Conservation (phyloP, 2,888 invertebrate genomes). For the Monopis laevigella region DNA sequence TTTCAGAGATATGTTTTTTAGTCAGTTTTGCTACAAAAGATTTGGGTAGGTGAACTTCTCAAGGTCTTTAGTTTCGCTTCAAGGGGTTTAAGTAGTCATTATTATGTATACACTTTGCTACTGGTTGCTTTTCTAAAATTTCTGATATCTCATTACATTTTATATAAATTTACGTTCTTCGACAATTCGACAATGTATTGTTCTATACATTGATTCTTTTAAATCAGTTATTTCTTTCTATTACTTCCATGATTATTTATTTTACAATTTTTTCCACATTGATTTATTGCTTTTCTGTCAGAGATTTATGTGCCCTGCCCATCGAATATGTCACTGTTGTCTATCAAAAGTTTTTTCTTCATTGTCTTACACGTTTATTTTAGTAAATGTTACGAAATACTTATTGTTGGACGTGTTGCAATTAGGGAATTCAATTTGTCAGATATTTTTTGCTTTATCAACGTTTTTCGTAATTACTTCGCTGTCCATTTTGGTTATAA, state of each 20-base stretch:
- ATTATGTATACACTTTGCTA: no score
- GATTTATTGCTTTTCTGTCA: slow-evolving; percentile 18
- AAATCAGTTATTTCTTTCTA: no score
- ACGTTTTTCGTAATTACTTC: slow-evolving; percentile 29
- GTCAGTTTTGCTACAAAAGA: slow-evolving; percentile 40
- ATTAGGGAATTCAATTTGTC: slow-evolving; percentile 49
- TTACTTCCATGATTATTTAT: background rate
- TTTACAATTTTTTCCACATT: slow-evolving; percentile 19
- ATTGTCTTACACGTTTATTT: slow-evolving; percentile 22
- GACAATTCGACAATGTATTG: no score
- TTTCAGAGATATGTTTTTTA: slow-evolving; percentile 37
- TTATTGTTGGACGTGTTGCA: slow-evolving; percentile 28
- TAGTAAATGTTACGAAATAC: slow-evolving; percentile 28
- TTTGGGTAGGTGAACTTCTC: slow-evolving; percentile 51
- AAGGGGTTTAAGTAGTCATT: slow-evolving; percentile 38
- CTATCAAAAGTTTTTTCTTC: slow-evolving; percentile 23
- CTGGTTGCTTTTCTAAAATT: no score
- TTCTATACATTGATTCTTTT: no score
- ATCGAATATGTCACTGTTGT: slow-evolving; percentile 2
- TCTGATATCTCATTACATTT: no score
- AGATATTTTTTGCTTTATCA: slow-evolving; percentile 40
- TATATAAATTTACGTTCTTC: no score
- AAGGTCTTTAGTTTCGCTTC: slow-evolving; percentile 55
- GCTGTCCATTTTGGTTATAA: slow-evolving; percentile 31
- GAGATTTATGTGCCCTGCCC: slow-evolving; percentile 7